phyloP scores from a whole-genome alignment of 2,888 invertebrate genomes.

The Panzeria rudis region DNA sequence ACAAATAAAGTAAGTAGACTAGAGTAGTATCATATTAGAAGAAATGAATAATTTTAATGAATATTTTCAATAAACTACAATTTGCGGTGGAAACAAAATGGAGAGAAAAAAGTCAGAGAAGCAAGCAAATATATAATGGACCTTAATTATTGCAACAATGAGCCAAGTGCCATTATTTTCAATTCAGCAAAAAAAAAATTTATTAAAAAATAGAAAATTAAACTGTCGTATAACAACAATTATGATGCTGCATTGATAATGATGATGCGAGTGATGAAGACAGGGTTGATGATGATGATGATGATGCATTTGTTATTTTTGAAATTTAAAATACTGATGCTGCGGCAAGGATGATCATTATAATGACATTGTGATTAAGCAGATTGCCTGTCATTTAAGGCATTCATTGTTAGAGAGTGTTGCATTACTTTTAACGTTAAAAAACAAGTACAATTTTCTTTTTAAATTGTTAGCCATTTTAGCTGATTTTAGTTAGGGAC shows the following conservation, averaged over 20 bases:
- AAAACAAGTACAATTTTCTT: neutral
- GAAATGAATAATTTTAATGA: conserved; percentile 6
- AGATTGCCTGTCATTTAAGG: conserved; percentile 22
- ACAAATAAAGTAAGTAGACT: neutral
- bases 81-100: conserved; percentile 10
- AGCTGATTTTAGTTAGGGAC: conserved; percentile 8
- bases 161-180: conserved; percentile 63
- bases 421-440: conserved; percentile 7
- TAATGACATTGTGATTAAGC: conserved; percentile 35
- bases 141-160: conserved; percentile 63
- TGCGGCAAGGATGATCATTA: neutral
- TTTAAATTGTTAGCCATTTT: conserved; percentile 26
- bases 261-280: neutral
- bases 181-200: conserved; percentile 28
- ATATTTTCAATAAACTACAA: conserved; percentile 54
- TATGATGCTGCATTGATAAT: neutral
- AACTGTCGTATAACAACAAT: conserved; percentile 25
- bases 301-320: conserved; percentile 34
- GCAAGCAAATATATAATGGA: conserved; percentile 47
- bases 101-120: neutral
- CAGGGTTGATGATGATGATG: conserved; percentile 11
- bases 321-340: neutral
- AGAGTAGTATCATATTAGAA: neutral
- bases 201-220: neutral
- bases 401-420: conserved; percentile 13